Evolutionary conservation across 2,797 vertebrate genomes (phyloP).

Genomic region (Melopsittacus undulatus): DNA sequence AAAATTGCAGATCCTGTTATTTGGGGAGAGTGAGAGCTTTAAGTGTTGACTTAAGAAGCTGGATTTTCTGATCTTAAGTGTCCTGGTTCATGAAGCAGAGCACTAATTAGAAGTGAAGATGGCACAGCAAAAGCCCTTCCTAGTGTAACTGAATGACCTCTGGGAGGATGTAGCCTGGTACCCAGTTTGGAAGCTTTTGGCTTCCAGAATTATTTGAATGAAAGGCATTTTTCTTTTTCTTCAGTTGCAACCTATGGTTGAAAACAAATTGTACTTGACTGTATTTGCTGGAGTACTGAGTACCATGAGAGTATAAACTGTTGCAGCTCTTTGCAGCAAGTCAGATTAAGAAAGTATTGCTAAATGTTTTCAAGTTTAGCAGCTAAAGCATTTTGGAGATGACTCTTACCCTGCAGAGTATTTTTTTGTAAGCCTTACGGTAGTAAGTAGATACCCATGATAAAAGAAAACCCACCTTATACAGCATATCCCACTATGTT

Average conservation of each 20-base stretch:
- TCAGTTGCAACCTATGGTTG: neutral
- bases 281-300: neutral
- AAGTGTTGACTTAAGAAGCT: constrained; percentile 16
- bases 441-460: neutral
- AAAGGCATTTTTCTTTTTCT: constrained; percentile 22
- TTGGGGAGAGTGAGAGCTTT: neutral
- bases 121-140: neutral
- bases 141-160: neutral
- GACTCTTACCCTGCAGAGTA: neutral
- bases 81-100: neutral
- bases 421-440: neutral
- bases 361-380: neutral
- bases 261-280: constrained; percentile 28
- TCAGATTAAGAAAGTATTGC: neutral
- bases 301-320: neutral
- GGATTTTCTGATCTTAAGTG: constrained; percentile 14
- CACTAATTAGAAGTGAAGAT: neutral
- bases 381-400: neutral
- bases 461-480: neutral
- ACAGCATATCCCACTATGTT: neutral
- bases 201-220: constrained; percentile 6
- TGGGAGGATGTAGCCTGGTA: neutral
- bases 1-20: neutral
- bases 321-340: neutral
- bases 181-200: neutral